These are phyloP conservation scores for Atta texana DNA, from an alignment of 1,140 invertebrate species.

Conservation along the genomic window DNA sequence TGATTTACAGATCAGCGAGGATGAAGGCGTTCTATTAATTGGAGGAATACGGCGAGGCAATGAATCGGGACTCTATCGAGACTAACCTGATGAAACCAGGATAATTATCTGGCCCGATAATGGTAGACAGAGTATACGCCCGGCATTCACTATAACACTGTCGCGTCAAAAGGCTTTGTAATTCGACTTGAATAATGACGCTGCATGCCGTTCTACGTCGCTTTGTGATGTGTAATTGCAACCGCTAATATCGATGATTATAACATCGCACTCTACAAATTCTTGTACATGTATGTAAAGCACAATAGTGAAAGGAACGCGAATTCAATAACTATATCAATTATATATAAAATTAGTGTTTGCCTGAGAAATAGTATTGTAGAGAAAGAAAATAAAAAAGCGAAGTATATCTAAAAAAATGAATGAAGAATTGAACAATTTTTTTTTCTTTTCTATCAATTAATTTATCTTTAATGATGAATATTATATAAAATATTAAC, in stretches of 20 bases:
- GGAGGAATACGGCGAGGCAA: constrained; percentile 40
- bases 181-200: constrained; percentile 60
- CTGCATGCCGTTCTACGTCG: constrained; percentile 29
- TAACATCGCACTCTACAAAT: constrained; percentile 7
- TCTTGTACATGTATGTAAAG: neutral
- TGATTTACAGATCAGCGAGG: neutral
- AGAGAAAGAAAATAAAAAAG: neutral
- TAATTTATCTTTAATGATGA: neutral
- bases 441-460: neutral
- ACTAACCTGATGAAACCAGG: constrained; percentile 58
- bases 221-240: constrained; percentile 39
- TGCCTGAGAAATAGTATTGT: neutral
- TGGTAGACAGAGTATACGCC: constrained; percentile 35
- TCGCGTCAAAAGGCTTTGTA: constrained; percentile 55
- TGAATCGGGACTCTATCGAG: constrained; percentile 60
- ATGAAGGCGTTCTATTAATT: constrained; percentile 50
- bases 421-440: neutral
- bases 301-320: neutral
- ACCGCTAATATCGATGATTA: constrained; percentile 49
- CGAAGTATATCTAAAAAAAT: neutral
- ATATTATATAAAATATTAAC: constrained; percentile 2
- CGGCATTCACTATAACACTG: constrained; percentile 41
- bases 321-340: neutral
- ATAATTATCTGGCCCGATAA: constrained; percentile 59
- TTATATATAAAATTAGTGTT: neutral